phyloP scores from a whole-genome alignment of 2,113 vertebrate species.

The Oncorhynchus keta region DNA sequence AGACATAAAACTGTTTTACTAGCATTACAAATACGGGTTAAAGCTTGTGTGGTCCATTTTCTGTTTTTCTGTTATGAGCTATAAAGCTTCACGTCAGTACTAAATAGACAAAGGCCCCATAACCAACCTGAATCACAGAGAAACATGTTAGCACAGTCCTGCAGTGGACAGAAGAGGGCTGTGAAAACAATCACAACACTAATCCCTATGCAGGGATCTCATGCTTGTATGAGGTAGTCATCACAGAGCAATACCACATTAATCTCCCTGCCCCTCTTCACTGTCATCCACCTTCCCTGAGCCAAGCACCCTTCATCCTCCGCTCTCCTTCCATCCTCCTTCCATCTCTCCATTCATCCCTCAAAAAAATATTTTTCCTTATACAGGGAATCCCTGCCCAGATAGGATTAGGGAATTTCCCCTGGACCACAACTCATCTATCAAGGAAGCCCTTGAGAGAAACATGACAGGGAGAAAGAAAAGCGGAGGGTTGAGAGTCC shows the following conservation, averaged over 20 bases:
- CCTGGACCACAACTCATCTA: constrained; percentile 38
- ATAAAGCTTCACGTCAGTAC: neutral
- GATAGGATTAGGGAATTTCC: constrained; percentile 44
- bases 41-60: neutral
- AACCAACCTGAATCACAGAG: neutral
- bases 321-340: neutral
- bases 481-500: constrained; percentile 6
- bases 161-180: neutral
- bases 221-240: constrained; percentile 3
- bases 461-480: constrained; percentile 35
- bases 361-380: constrained; percentile 3
- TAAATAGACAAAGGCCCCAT: neutral
- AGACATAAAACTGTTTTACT: neutral
- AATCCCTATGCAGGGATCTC: neutral
- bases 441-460: constrained; percentile 28
- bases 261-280: constrained; percentile 4
- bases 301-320: neutral
- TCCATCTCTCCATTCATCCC: constrained; percentile 8
- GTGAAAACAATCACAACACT: neutral
- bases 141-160: neutral
- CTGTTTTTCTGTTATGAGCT: neutral
- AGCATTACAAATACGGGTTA: neutral
- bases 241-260: constrained; percentile 1
- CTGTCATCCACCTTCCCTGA: neutral
- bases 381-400: constrained; percentile 34